Percentiles rank a stretch among this genome's conserved stretches.
These are phyloP conservation scores for Gymnobelideus leadbeateri DNA, from an alignment of 2,113 vertebrate genomes.

Conservation along the genomic window DNA sequence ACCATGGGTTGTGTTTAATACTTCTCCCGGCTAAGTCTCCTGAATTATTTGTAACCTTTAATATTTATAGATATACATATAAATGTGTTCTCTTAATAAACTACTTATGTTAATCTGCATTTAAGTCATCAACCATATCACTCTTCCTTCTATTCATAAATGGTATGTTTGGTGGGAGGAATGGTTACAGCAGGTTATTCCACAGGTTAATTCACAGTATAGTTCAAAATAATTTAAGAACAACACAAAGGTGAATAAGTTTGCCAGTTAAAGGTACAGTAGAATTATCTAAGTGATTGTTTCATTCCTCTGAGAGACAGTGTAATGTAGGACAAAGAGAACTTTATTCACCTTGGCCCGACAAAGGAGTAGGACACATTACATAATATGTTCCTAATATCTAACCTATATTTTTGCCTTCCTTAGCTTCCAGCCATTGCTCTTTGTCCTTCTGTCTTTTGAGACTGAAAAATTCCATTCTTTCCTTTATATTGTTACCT, in stretches of 20 bases:
- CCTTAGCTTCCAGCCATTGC: constrained; percentile 74
- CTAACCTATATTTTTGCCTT: constrained; percentile 73
- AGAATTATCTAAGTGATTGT: constrained; percentile 22
- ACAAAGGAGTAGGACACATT: constrained; percentile 35
- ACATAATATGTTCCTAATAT: constrained; percentile 62
- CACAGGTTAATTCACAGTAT: constrained; percentile 25
- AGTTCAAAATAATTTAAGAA: constrained; percentile 34
- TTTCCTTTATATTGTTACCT: constrained; percentile 76
- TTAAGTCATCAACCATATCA: background rate
- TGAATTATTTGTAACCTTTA: background rate
- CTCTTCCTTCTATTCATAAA: constrained; percentile 1
- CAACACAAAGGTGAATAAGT: constrained; percentile 12
- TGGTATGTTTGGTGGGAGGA: background rate
- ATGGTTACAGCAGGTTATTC: background rate
- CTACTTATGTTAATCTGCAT: background rate
- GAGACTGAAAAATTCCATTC: constrained; percentile 74
- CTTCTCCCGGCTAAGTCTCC: background rate
- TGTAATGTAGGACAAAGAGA: constrained; percentile 28
- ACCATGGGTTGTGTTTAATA: background rate
- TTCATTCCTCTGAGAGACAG: constrained; percentile 25
- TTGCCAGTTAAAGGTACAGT: constrained; percentile 28
- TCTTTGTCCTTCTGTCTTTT: constrained; percentile 69
- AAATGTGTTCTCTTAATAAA: background rate
- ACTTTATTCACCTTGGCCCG: constrained; percentile 38
- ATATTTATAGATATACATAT: background rate